Percentiles rank a stretch among this genome's conserved stretches.
Evolutionary conservation across 2,888 invertebrate species (phyloP).

Genomic region (Synanthedon tipuliformis): DNA sequence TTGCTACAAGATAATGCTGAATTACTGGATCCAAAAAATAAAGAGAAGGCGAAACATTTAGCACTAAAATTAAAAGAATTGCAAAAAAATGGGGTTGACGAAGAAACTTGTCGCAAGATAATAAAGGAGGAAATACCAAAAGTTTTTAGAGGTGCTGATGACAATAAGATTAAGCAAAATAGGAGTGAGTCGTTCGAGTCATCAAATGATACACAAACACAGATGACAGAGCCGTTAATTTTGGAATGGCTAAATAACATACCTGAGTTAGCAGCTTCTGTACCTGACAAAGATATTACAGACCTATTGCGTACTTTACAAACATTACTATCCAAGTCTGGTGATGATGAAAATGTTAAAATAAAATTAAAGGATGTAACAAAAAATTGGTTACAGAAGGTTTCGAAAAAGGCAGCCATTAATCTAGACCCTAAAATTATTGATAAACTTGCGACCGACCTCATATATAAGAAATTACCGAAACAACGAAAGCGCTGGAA

Average conservation of each 20-base stretch:
- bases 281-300: neutral
- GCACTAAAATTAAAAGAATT: no score
- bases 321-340: neutral
- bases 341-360: neutral
- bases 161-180: no score
- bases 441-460: conserved; percentile 5
- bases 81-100: no score
- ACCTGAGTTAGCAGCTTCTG: conserved; percentile 1
- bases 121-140: no score
- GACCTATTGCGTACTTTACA: neutral
- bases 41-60: no score
- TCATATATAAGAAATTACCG: neutral
- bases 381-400: conserved; percentile 3
- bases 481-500: conserved; percentile 6
- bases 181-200: no score
- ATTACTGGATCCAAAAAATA: no score
- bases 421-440: conserved; percentile 1
- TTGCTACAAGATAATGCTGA: no score
- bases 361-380: conserved; percentile 1
- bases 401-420: conserved; percentile 1
- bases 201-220: no score
- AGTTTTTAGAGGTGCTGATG: no score
- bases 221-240: neutral
- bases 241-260: conserved; percentile 4
- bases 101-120: no score